Evolutionary conservation across 2,888 invertebrate genomes (phyloP), one percentile per base, ranked within the genome.

Genomic region (Deilephila elpenor): DNA sequence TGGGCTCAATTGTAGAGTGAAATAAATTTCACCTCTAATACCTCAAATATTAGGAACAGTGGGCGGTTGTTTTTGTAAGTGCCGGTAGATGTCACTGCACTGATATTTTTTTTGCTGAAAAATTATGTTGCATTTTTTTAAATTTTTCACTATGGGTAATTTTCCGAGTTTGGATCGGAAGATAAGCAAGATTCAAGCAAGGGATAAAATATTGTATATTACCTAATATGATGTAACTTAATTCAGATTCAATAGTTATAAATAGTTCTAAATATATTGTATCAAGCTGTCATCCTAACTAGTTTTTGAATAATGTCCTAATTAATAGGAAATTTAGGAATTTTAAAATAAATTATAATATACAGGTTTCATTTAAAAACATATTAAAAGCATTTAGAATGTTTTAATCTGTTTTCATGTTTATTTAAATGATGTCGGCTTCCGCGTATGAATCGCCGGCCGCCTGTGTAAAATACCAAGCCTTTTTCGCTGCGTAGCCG

Each of bases 401-500:
- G 7, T 11, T 44, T 44, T 44, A 44, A 14, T 11, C 14, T 11
- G 44, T 44, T 44, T 44, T 11, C 44, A 44, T 44, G 44, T 44
- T 11, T 44, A 44, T 44, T 44, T 14, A 44, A 56, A 56, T 56
- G n/a, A 56, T 56, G 1, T 20, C 51, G 11, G 20, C 51, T 70
- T 44, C 20, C 73, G 32, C 32, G 32, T n/a, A 34, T 62, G 19
- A 32, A 19, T 62, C 87, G 86, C 87, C 77, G 0, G 5, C 19
- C 75, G 74, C 81, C 82, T 80, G 1, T 83, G 5, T 73, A 79
- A 72, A 78, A 79, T 20, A 60, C 82, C 78, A 19, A 73, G 44
- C 76, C 73, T 76, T 81, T 86, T 86, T 86, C 79, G 78, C 83
- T 82, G 83, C 86, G 86, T 80, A 84, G 84, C 82, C 79, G 84